These are phyloP conservation scores for Gnathonemus longibarbis DNA, from an alignment of 2,113 vertebrate species.

Conservation along the genomic window DNA sequence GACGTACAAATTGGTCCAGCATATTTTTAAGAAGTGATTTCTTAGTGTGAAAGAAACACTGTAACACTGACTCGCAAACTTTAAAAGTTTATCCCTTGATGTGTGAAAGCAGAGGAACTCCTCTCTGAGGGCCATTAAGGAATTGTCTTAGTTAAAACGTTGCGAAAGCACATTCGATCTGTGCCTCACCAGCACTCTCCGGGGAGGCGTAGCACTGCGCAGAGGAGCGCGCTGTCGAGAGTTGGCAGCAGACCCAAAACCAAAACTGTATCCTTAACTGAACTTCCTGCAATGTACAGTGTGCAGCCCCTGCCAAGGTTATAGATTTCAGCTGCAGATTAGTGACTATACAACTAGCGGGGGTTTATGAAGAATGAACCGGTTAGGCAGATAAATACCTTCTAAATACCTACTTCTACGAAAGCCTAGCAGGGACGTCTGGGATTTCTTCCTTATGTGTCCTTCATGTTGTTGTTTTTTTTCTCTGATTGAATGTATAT, in stretches of 20 bases:
- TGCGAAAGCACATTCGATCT: slow-evolving; percentile 2
- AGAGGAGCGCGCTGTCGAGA: slow-evolving; percentile 57
- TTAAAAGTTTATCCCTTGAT: not conserved
- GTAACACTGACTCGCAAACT: not conserved
- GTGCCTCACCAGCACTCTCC: not conserved
- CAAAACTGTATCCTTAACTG: slow-evolving; percentile 62
- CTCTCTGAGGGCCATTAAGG: not conserved
- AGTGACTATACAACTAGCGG: slow-evolving; percentile 15
- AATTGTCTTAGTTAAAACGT: not conserved
- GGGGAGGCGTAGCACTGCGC: slow-evolving; percentile 37
- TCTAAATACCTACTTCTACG: not conserved
- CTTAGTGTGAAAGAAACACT: not conserved
- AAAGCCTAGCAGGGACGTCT: not conserved
- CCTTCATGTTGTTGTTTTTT: not conserved
- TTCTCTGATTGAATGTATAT: slow-evolving; percentile 47
- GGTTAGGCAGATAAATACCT: not conserved
- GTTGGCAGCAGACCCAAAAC: slow-evolving; percentile 56
- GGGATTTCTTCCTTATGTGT: not conserved
- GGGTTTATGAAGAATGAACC: slow-evolving; percentile 1
- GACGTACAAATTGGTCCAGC: not conserved
- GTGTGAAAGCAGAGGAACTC: not conserved
- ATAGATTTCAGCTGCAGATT: slow-evolving; percentile 57
- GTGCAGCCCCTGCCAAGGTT: slow-evolving; percentile 53
- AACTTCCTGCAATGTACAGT: slow-evolving; percentile 52
- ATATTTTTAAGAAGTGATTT: not conserved